phyloP scores from a whole-genome alignment of 2,888 invertebrate species.

The Sphaerophoria rueppellii region DNA sequence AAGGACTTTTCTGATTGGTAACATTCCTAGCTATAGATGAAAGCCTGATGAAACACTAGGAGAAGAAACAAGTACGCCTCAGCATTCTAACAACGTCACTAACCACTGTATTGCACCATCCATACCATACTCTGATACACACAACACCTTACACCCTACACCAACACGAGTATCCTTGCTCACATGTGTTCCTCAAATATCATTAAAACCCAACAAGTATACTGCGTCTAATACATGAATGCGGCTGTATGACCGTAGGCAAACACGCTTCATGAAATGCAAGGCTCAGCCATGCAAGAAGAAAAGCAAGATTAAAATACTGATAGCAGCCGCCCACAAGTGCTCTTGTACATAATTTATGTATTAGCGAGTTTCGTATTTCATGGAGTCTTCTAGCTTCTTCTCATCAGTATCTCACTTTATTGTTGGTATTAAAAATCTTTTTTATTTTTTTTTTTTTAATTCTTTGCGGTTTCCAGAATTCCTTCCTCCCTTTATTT shows the following conservation, averaged over 20 bases:
- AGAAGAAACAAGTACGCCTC: too few species aligned
- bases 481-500: too few species aligned
- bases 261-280: constrained; percentile 9
- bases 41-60: too few species aligned
- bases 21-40: not conserved
- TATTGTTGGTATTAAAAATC: constrained; percentile 22
- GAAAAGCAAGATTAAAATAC: constrained; percentile 53
- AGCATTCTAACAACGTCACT: too few species aligned
- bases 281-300: constrained; percentile 34
- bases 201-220: not conserved
- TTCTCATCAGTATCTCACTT: constrained; percentile 2
- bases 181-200: not conserved
- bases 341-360: constrained; percentile 70
- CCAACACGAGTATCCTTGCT: too few species aligned
- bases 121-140: too few species aligned
- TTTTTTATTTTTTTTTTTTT: not conserved
- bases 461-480: not conserved
- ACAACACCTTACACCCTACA: too few species aligned
- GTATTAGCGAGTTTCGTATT: constrained; percentile 58
- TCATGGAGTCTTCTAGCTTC: not conserved
- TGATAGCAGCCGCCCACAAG: constrained; percentile 61
- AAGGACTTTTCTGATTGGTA: constrained; percentile 22
- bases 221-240: not conserved
- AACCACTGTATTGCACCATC: too few species aligned
- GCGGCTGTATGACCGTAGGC: not conserved